Conservation (phyloP, 1,140 invertebrate species). For the Cotesia chilonis region DNA sequence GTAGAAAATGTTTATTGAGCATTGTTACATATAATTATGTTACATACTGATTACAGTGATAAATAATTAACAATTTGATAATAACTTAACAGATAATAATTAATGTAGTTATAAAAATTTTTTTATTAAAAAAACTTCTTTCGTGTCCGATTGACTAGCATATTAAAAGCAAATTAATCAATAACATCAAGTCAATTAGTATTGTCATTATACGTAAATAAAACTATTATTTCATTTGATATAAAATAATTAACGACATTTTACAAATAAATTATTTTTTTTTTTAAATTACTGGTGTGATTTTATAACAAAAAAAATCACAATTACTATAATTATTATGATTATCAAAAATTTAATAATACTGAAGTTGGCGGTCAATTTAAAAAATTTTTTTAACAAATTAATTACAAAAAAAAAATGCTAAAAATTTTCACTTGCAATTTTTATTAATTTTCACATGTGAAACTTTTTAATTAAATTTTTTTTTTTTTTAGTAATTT, state of each 20-base stretch:
- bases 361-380: no score
- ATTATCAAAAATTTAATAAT: background rate
- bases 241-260: constrained; percentile 19
- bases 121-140: constrained; percentile 36
- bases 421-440: no score
- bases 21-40: constrained; percentile 60
- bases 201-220: constrained; percentile 8
- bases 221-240: constrained; percentile 27
- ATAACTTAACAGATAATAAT: constrained; percentile 42
- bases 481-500: no score
- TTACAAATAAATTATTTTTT: constrained; percentile 7
- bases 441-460: no score
- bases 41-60: constrained; percentile 50
- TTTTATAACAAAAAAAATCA: background rate
- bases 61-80: constrained; percentile 47
- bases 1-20: constrained; percentile 65
- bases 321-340: background rate
- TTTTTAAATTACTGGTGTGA: background rate
- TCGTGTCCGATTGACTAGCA: constrained; percentile 32
- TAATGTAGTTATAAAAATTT: constrained; percentile 36
- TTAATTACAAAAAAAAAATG: no score
- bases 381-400: no score
- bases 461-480: no score
- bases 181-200: no score
- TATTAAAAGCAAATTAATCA: constrained; percentile 29